Conservation (phyloP, 2,797 vertebrate species). For the Cynopterus sphinx region DNA sequence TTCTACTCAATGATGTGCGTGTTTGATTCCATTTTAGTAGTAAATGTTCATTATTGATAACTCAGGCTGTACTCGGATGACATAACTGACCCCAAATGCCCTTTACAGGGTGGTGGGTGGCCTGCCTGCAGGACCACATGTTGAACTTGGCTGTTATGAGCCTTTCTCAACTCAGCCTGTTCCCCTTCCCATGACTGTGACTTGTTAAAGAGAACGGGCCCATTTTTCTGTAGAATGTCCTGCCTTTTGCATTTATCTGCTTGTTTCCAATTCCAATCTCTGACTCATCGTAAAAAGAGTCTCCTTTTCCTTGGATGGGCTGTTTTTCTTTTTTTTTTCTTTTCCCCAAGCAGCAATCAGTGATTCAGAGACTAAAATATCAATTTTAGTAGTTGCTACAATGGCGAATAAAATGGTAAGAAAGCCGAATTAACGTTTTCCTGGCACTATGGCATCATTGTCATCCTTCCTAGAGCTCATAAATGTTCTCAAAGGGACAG, state of each 20-base stretch:
- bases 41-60: not conserved
- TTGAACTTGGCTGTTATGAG: not conserved
- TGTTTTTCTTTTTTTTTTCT: not conserved
- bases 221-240: not conserved
- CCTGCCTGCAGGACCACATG: not conserved
- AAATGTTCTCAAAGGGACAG: not conserved
- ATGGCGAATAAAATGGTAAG: not conserved
- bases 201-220: not conserved
- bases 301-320: not conserved
- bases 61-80: not conserved
- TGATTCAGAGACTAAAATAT: not conserved
- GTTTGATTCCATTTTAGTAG: not conserved
- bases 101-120: not conserved
- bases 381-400: not conserved
- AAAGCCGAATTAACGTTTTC: not conserved
- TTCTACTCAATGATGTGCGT: not conserved
- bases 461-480: not conserved
- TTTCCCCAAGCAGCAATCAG: too few species aligned
- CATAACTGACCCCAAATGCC: not conserved
- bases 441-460: rapidly evolving
- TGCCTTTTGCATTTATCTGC: not conserved
- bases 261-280: not conserved
- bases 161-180: not conserved
- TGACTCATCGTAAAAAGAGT: not conserved
- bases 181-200: not conserved